Conservation (phyloP, 2,888 invertebrate genomes). For the Caenorhabditis sp. region DNA sequence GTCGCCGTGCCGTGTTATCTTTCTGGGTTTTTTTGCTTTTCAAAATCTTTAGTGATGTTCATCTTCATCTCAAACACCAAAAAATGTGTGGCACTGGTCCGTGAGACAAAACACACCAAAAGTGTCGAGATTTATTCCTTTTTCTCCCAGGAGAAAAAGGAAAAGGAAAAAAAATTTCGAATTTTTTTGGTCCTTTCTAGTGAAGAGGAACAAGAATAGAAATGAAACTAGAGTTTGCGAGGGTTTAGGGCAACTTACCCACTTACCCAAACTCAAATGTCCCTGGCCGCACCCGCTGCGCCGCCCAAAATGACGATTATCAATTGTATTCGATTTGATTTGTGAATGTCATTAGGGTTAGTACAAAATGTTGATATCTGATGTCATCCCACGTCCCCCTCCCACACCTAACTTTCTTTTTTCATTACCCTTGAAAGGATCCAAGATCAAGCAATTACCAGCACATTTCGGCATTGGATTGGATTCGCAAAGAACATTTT, state of each 20-base stretch:
- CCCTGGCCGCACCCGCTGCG: too few species aligned
- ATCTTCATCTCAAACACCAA: slow-evolving; percentile 5
- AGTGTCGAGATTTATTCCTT: neutral
- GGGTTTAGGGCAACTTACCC: too few species aligned
- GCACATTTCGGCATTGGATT: neutral
- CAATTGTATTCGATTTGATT: too few species aligned
- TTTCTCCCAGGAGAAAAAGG: neutral
- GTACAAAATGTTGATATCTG: neutral
- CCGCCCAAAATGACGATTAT: too few species aligned
- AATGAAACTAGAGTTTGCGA: too few species aligned
- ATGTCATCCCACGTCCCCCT: neutral
- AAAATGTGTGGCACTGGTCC: neutral
- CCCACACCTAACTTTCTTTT: neutral
- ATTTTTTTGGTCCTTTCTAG: neutral
- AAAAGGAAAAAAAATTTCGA: neutral
- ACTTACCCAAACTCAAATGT: too few species aligned
- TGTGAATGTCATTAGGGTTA: too few species aligned
- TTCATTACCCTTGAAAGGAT: slow-evolving; percentile 27
- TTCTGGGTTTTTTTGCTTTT: neutral
- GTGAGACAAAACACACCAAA: neutral
- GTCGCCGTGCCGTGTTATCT: too few species aligned
- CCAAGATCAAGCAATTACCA: slow-evolving; percentile 59
- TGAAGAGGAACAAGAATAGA: too few species aligned
- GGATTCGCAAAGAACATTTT: slow-evolving; percentile 5
- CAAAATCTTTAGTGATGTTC: too few species aligned